These are phyloP conservation scores for Montipora efflorescens DNA, from an alignment of 64 coral and sea anemone genomes.

Conservation along the genomic window DNA sequence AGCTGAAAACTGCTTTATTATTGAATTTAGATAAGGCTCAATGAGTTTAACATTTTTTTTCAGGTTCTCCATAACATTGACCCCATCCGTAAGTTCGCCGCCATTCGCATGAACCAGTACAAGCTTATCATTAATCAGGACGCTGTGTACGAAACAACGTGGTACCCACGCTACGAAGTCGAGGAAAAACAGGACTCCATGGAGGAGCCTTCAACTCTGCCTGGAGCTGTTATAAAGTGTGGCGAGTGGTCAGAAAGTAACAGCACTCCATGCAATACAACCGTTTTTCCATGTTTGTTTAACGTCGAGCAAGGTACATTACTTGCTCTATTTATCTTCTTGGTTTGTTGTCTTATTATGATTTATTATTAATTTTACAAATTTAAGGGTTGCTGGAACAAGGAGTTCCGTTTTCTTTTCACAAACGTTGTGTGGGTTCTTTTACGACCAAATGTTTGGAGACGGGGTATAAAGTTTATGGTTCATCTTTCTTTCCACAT, in stretches of 20 bases:
- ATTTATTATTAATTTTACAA: too few relatives aligned
- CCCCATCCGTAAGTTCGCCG: slow-evolving; percentile 79
- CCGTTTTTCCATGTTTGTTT: slow-evolving; percentile 87
- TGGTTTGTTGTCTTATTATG: too few relatives aligned
- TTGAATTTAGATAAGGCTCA: background rate
- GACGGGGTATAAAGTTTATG: too few relatives aligned
- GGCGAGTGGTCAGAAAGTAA: slow-evolving; percentile 63
- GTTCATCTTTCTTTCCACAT: too few relatives aligned
- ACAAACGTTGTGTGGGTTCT: too few relatives aligned
- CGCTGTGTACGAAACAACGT: slow-evolving; percentile 74
- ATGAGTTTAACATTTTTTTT: background rate
- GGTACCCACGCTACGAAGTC: slow-evolving; percentile 81
- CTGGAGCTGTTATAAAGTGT: slow-evolving; percentile 83
- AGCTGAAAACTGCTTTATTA: too few relatives aligned
- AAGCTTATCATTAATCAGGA: slow-evolving; percentile 96
- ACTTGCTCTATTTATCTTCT: background rate
- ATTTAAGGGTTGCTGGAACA: too few relatives aligned
- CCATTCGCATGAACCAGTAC: slow-evolving; percentile 83
- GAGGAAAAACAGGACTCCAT: slow-evolving; percentile 23
- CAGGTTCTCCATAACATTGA: slow-evolving; percentile 91
- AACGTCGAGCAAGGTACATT: slow-evolving; percentile 74
- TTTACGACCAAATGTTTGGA: too few relatives aligned
- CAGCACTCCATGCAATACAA: slow-evolving; percentile 70
- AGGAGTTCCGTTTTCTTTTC: too few relatives aligned
- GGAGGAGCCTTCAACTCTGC: slow-evolving; percentile 46